Base-by-base conservation (phyloP, 1,140 invertebrate species). In the Cotesia vestalis region DNA sequence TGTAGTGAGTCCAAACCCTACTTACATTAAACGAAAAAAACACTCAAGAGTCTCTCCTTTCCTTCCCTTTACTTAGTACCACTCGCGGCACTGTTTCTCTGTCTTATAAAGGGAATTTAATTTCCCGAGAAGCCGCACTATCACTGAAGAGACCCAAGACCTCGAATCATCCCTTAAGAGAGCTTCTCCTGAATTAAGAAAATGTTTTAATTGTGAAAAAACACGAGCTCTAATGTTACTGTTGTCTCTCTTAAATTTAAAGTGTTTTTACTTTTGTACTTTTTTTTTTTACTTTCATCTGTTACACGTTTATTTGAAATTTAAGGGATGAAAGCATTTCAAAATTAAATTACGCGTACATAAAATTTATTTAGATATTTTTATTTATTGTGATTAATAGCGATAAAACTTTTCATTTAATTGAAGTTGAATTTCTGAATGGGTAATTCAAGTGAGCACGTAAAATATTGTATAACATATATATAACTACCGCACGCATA, bases 101-200 rank as follows among this genome's bases (percentile, higher is more conserved):
- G 17, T 59, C 73, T 69, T 62, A 14, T 52, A 5, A 77, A 78
- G 79, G 76, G 79, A 80, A 81, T 81, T 81, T 81, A 79, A 81
- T 81, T 81, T 80, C 73, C 72, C 73, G 76, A 59, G 38, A 71
- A 66, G 61, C 66, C 70, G 36, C 63, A 71, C 11, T 46, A 70
- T 52, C 5, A 63, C 27, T 17, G 9, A n/a, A 61, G 46, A 12
- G 59, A 17, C 27, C 3, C 40, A n/a, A 67, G 53, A 75, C 66
- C 53, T 52, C 40, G 46, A 70, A 62, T 53, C 55, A 36, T 60
- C 61, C 8, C 40, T 40, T 12, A 34, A 60, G 17, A 40, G 61
- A 34, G 53, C 20, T n/a, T n/a, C 14, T 11, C 53, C 5, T 46
- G 62, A 62, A 67, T 66, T 52, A 74, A 71, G 66, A 67, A 74